Percentiles rank a stretch among this genome's conserved stretches.
phyloP scores from a whole-genome alignment of 2,797 vertebrate genomes.

The Ceryle rudis region DNA sequence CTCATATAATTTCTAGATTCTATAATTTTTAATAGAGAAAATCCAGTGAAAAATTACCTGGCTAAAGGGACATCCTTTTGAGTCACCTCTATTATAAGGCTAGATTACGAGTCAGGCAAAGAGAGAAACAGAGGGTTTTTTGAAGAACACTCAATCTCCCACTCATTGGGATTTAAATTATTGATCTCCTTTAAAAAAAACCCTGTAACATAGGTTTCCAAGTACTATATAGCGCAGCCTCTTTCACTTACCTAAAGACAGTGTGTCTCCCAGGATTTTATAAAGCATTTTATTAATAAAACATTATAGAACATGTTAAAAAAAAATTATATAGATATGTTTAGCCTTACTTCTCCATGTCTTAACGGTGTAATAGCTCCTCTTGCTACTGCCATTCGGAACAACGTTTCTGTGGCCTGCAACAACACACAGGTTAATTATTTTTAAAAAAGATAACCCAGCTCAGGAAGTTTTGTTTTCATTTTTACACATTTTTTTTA shows the following conservation, averaged over 20 bases:
- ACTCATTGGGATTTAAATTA: background rate
- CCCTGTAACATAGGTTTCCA: fast-evolving
- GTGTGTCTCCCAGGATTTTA: background rate
- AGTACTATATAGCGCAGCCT: background rate
- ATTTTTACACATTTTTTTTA: background rate
- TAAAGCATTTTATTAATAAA: background rate
- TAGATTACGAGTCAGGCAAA: background rate
- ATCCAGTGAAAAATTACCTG: background rate
- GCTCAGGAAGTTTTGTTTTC: background rate
- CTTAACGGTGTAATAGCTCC: slow-evolving; percentile 83
- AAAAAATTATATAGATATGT: background rate
- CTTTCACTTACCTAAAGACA: background rate
- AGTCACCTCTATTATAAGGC: background rate
- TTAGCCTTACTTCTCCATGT: slow-evolving; percentile 83
- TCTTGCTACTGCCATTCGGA: slow-evolving; percentile 85
- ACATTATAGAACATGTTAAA: background rate
- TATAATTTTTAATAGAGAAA: background rate
- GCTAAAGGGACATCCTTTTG: background rate
- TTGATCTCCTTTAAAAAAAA: background rate
- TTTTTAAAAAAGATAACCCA: background rate
- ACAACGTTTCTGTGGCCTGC: slow-evolving; percentile 85
- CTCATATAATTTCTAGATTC: background rate
- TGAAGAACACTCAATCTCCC: background rate
- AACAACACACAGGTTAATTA: background rate
- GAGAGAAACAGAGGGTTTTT: background rate